phyloP scores from a whole-genome alignment of 2,888 invertebrate species.

The Chorisops tibialis region DNA sequence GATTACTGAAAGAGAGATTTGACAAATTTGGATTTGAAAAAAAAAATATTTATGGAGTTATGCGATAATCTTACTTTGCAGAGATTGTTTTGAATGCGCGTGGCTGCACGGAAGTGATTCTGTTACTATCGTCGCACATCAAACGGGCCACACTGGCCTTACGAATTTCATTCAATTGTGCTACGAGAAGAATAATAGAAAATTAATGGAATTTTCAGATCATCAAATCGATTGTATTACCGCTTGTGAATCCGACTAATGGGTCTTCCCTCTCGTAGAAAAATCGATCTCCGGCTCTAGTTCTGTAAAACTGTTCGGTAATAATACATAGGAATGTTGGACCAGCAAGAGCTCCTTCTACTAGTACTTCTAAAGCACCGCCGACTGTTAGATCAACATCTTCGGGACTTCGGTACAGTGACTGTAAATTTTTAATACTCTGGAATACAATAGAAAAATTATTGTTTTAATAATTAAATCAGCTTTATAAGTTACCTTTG shows the following conservation, averaged over 20 bases:
- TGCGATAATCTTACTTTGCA: constrained; percentile 52
- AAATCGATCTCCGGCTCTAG: constrained; percentile 80
- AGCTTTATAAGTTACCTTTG: constrained; percentile 50
- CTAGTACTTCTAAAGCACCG: constrained; percentile 73
- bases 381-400: constrained; percentile 87
- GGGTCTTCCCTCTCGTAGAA: constrained; percentile 74
- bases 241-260: constrained; percentile 62
- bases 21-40: background rate
- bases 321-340: constrained; percentile 87
- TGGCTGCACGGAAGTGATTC: constrained; percentile 64
- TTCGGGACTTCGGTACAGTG: constrained; percentile 66
- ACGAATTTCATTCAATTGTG: constrained; percentile 73
- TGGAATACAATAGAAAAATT: constrained; percentile 22
- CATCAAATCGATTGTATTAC: constrained; percentile 42
- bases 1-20: constrained; percentile 54
- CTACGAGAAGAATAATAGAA: constrained; percentile 39
- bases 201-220: background rate
- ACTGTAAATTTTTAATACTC: constrained; percentile 61
- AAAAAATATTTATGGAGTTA: background rate
- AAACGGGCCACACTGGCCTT: constrained; percentile 74
- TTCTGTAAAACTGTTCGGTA: constrained; percentile 81
- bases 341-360: constrained; percentile 74
- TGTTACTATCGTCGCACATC: constrained; percentile 76
- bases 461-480: background rate
- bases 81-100: constrained; percentile 66